Evolutionary conservation across 2,888 invertebrate genomes (phyloP).

Genomic region (Ethmia dodecea): DNA sequence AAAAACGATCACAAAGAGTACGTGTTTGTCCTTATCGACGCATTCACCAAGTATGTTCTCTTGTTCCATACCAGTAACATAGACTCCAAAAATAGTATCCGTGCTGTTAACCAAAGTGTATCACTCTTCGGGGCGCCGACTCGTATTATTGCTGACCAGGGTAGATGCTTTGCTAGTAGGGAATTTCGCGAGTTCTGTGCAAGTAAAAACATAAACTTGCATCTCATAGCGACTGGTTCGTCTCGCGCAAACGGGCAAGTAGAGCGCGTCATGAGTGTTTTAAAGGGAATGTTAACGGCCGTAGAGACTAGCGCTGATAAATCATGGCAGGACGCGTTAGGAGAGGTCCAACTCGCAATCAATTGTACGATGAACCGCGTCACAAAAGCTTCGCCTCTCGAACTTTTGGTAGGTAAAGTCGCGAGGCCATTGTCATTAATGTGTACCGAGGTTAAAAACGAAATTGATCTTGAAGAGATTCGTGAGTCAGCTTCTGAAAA

Average conservation of each 20-base stretch:
- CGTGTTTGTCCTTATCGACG: neutral
- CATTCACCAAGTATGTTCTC: neutral
- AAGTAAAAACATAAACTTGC: neutral
- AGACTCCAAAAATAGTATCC: neutral
- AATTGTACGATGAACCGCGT: neutral
- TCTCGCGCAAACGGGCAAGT: neutral
- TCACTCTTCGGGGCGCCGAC: neutral
- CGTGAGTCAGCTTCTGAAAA: neutral
- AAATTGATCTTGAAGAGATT: neutral
- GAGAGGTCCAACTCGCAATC: neutral
- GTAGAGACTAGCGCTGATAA: neutral
- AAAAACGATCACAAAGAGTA: conserved; percentile 2
- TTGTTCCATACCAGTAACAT: neutral
- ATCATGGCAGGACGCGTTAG: neutral
- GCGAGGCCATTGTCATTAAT: neutral
- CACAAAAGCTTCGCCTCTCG: neutral
- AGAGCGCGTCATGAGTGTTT: neutral
- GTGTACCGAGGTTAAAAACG: neutral
- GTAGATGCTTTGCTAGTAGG: neutral
- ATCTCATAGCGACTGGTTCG: neutral
- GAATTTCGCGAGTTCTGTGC: neutral
- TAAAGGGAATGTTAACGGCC: neutral
- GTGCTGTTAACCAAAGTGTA: neutral
- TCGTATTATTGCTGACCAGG: neutral
- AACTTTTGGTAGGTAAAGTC: neutral